Evolutionary conservation across 35 echinoderm and acorn worm species (phyloP).

Genomic region (Apostichopus parvimensis): DNA sequence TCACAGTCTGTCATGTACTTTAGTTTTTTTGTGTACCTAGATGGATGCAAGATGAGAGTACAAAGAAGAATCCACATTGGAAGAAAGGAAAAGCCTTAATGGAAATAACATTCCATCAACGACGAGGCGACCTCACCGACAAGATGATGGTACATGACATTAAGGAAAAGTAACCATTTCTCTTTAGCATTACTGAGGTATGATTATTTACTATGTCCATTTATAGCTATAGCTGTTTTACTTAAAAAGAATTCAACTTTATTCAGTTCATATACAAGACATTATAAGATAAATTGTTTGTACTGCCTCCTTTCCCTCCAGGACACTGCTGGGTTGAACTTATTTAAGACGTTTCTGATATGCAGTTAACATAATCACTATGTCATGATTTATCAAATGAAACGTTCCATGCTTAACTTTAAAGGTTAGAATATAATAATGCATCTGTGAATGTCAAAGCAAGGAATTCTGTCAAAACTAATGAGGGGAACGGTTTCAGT

Average conservation of each 20-base stretch:
- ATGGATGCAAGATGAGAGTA: neutral
- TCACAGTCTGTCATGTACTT: neutral
- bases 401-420: too few relatives aligned
- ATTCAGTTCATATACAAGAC: neutral
- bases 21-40: neutral
- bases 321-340: neutral
- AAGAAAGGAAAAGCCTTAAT: neutral
- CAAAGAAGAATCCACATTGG: neutral
- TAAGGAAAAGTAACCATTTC: too few relatives aligned
- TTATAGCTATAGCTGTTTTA: too few relatives aligned
- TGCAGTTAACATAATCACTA: neutral
- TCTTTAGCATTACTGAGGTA: neutral
- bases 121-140: too few relatives aligned
- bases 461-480: too few relatives aligned
- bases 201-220: neutral
- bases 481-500: too few relatives aligned
- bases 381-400: neutral
- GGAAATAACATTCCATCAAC: neutral
- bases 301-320: neutral
- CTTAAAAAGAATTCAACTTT: too few relatives aligned
- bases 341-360: neutral
- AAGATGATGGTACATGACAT: too few relatives aligned
- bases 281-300: neutral
- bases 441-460: too few relatives aligned
- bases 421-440: too few relatives aligned